Percentiles rank a stretch among this genome's conserved stretches.
Evolutionary conservation across 2,113 vertebrate species (phyloP).

Genomic region (Nymphicus hollandicus): DNA sequence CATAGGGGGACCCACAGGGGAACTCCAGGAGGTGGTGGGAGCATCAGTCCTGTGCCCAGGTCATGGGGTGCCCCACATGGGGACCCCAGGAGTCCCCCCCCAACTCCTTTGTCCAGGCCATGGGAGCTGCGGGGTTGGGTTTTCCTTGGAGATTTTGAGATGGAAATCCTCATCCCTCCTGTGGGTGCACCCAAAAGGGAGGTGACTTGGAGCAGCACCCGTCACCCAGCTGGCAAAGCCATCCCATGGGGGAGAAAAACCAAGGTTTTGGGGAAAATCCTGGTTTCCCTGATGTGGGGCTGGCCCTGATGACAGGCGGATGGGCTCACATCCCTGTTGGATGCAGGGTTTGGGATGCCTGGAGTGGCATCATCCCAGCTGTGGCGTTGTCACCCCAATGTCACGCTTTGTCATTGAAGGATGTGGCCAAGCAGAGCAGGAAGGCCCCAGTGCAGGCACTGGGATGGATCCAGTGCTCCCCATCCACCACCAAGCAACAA

Average conservation of each 20-base stretch:
- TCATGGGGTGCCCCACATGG: no score
- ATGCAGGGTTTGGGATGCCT: neutral
- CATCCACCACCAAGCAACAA: rapidly evolving
- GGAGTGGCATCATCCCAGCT: neutral
- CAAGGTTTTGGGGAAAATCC: neutral
- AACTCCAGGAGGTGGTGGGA: neutral
- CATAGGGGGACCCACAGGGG: no score
- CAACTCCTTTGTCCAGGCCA: rapidly evolving
- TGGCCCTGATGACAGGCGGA: rapidly evolving
- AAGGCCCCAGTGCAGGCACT: rapidly evolving
- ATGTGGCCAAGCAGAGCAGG: rapidly evolving
- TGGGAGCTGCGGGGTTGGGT: neutral
- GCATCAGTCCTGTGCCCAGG: neutral
- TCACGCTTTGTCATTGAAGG: rapidly evolving
- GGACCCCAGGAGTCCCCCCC: neutral
- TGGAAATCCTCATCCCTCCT: neutral
- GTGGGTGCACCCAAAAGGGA: rapidly evolving
- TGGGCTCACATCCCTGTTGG: neutral
- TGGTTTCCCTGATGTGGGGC: rapidly evolving
- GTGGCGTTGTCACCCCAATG: rapidly evolving
- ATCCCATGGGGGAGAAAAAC: rapidly evolving
- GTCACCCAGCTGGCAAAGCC: neutral
- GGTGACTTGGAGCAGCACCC: neutral
- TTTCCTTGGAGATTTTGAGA: rapidly evolving
- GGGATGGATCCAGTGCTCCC: neutral